These are phyloP conservation scores for Gryllus longicercus DNA, from an alignment of 2,888 invertebrate genomes.

Conservation along the genomic window DNA sequence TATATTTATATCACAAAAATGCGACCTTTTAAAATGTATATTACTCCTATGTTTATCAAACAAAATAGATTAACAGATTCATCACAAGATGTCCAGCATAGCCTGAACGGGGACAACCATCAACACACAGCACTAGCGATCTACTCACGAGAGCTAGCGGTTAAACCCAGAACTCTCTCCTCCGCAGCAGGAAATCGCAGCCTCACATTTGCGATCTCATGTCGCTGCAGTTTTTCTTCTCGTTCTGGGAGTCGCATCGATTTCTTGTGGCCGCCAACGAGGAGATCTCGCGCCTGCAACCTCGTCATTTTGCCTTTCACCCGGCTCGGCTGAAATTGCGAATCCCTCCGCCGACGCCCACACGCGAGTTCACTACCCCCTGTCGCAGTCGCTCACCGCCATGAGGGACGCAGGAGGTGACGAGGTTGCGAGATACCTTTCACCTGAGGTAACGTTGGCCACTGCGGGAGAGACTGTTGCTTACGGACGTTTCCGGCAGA, in stretches of 20 bases:
- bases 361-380: neutral
- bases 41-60: too few relatives aligned
- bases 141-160: too few relatives aligned
- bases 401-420: neutral
- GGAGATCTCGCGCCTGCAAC: neutral
- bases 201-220: slow-evolving; percentile 1
- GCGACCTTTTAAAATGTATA: too few relatives aligned
- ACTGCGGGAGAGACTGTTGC: too few relatives aligned
- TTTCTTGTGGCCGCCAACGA: neutral
- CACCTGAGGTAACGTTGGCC: neutral
- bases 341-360: neutral
- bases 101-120: too few relatives aligned
- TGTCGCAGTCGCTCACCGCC: neutral
- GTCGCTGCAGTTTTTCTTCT: neutral
- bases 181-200: neutral
- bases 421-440: neutral
- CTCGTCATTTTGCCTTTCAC: neutral
- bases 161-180: neutral
- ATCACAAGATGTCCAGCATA: too few relatives aligned
- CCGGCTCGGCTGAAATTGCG: neutral
- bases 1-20: too few relatives aligned
- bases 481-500: too few relatives aligned
- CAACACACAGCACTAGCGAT: too few relatives aligned
- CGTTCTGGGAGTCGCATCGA: neutral
- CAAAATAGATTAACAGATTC: too few relatives aligned